A percentile compares a stretch with the other conserved stretches of the same genome.
phyloP scores from a whole-genome alignment of 2,113 vertebrate genomes.

The Nannobrachium achirus region DNA sequence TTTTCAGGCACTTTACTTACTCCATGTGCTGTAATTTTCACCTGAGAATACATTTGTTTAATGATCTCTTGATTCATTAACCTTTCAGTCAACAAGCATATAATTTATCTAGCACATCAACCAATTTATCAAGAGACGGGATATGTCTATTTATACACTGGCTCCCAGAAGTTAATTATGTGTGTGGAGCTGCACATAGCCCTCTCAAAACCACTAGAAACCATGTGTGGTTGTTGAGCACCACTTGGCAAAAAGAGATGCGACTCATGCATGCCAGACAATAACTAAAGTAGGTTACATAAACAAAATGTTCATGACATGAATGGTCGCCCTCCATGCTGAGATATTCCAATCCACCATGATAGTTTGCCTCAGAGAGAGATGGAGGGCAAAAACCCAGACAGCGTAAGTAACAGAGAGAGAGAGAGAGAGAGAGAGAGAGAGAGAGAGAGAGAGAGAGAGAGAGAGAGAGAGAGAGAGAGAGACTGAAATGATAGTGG shows the following conservation, averaged over 20 bases:
- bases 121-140: constrained; percentile 17
- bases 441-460: background rate
- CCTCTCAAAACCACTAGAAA: background rate
- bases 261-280: too few relatives aligned
- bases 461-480: background rate
- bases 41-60: constrained; percentile 55
- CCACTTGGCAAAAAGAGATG: background rate
- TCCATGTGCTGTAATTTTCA: constrained; percentile 47
- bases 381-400: background rate
- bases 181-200: background rate
- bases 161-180: constrained; percentile 6
- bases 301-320: constrained; percentile 7
- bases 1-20: constrained; percentile 39
- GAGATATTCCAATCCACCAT: constrained; percentile 5
- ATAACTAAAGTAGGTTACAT: background rate
- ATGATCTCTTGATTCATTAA: constrained; percentile 61
- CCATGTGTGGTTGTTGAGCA: background rate
- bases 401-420: constrained; percentile 16
- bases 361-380: background rate
- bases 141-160: background rate
- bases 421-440: background rate
- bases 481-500: constrained; percentile 44
- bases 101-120: constrained; percentile 35
- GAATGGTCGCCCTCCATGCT: constrained; percentile 24
- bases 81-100: constrained; percentile 42